Conservation (phyloP, 2,113 vertebrate species). For the Chloebia gouldiae region DNA sequence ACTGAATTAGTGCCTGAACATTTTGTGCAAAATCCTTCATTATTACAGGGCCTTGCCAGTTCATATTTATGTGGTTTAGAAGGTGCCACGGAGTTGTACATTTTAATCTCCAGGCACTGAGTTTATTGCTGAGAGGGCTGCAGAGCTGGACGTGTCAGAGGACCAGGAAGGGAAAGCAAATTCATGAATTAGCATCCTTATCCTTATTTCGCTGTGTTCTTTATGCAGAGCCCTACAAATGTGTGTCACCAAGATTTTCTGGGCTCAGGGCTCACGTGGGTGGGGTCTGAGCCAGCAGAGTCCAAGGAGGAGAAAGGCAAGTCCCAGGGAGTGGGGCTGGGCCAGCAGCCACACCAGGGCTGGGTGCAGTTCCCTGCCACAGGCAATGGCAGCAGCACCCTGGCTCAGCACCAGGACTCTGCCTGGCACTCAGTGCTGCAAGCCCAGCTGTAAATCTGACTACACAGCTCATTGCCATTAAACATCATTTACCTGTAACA, state of each 20-base stretch:
- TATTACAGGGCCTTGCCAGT: constrained; percentile 17
- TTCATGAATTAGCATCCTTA: neutral
- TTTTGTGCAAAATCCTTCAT: neutral
- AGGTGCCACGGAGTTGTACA: neutral
- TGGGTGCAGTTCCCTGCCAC: neutral
- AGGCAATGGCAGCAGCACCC: accelerated
- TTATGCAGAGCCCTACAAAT: neutral
- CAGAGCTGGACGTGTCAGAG: neutral
- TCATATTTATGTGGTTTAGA: constrained; percentile 34
- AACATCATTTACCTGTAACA: constrained; percentile 25
- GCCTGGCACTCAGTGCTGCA: neutral
- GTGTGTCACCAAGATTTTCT: accelerated
- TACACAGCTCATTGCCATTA: neutral
- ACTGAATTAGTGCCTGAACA: constrained; percentile 34
- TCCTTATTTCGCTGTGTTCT: neutral
- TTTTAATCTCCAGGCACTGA: constrained; percentile 36
- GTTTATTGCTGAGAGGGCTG: neutral
- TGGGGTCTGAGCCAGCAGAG: neutral
- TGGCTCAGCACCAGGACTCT: neutral
- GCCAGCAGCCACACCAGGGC: neutral
- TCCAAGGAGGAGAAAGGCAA: accelerated
- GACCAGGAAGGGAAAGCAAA: neutral
- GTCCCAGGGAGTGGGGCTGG: accelerated
- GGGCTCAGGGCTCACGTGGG: neutral
- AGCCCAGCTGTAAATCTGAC: neutral